Base-by-base conservation (phyloP, 2,888 invertebrate species). In the Trachelus iudaicus region DNA sequence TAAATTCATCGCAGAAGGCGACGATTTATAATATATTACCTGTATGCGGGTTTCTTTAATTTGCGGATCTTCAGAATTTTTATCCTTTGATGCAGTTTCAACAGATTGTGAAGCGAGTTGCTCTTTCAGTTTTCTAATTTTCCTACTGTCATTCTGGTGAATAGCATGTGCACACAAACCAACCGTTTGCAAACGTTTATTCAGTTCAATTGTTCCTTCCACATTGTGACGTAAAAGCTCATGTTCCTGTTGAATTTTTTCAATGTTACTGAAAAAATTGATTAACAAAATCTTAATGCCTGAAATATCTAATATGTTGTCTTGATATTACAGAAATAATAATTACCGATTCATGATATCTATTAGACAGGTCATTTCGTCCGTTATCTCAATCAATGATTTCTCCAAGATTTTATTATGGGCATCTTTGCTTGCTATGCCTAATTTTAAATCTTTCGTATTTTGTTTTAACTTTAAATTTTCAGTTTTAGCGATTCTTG, bases 191-290 rank as follows among this genome's bases (percentile, higher is more conserved):
- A 90, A 84, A 15, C 87, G 86, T 79, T 86, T 85, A 56, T 89
- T 88, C 33, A 89, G 79, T 23, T 84, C 75, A 73, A 82, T 82
- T 31, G 86, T 79, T 4, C 79, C 77, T 79, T 84, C 85, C 15
- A 85, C 80, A 15, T 84, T 86, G 77, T 87, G 84, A 34, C 78
- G 73, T 34, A 91, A 78, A n/a, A 83, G 76, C n/a, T 85, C 81
- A 68, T 90, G 88, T 75, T 91, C 90, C 34, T 84, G 82, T 77
- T 83, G 83, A 69, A 91, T 82, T 83, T 89, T 89, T 30, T 75
- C 81, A 33, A 90, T 74, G 78, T 88, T 87, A 68, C 90, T 91
- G 79, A 71, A 83, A 78, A 34, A 35, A 23, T 13, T 35, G 1
- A 30, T n/a, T 12, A 23, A 23, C 23, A 13, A 35, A 23, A 34